A percentile compares a stretch with the other conserved stretches of the same genome.
Evolutionary conservation across 2,797 vertebrate species (phyloP).

Genomic region (Microchirus variegatus): DNA sequence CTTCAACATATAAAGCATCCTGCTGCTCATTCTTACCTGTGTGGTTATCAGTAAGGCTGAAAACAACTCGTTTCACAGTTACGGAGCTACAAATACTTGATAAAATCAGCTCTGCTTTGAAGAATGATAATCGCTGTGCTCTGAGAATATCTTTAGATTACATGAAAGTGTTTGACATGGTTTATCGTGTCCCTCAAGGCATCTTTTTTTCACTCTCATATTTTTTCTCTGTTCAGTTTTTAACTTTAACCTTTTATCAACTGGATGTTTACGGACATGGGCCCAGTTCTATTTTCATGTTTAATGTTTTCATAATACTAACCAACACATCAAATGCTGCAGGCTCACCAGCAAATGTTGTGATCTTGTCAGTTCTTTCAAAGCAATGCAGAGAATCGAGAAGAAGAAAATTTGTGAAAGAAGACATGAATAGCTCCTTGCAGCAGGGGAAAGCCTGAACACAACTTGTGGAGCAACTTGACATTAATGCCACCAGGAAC

Average conservation of each 20-base stretch:
- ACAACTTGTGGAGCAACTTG: conserved; percentile 9
- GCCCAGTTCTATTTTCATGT: background rate
- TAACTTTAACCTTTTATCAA: background rate
- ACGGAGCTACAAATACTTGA: background rate
- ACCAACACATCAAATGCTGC: background rate
- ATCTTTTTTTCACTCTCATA: background rate
- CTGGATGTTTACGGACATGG: conserved; percentile 18
- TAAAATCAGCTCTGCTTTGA: conserved; percentile 27
- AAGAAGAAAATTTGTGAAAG: background rate
- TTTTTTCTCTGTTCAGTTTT: conserved; percentile 15
- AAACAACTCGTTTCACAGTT: conserved; percentile 6
- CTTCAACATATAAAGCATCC: background rate
- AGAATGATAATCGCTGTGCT: conserved; percentile 28
- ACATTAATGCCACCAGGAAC: conserved; percentile 5
- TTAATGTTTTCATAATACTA: background rate
- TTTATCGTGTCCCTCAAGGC: conserved; percentile 44
- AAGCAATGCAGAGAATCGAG: background rate
- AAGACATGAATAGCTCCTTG: conserved; percentile 4
- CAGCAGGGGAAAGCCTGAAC: conserved; percentile 7
- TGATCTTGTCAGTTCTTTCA: background rate
- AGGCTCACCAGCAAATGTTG: conserved; percentile 2
- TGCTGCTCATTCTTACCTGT: conserved; percentile 1
- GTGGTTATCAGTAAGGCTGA: conserved; percentile 7
- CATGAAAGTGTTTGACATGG: conserved; percentile 44
- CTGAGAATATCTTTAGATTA: conserved; percentile 37